These are phyloP conservation scores for Falco novaeseelandiae DNA, from an alignment of 2,797 vertebrate species.

Conservation along the genomic window DNA sequence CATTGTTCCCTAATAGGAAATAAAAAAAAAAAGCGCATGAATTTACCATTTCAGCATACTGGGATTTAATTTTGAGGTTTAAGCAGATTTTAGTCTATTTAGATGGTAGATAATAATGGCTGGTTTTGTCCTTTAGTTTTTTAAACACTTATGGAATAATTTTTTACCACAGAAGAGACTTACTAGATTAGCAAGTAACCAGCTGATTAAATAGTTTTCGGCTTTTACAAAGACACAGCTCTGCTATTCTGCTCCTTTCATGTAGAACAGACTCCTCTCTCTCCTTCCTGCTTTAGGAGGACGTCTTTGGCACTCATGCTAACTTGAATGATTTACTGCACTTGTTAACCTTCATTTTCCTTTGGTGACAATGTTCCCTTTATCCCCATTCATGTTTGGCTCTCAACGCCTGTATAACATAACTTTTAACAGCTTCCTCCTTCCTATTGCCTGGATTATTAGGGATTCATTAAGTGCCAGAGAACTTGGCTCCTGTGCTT, in stretches of 20 bases:
- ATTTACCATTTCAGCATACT: slow-evolving; percentile 3
- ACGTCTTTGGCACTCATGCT: not conserved
- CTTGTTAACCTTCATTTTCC: not conserved
- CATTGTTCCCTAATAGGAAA: not conserved
- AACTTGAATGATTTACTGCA: not conserved
- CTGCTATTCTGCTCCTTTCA: not conserved
- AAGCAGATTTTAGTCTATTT: slow-evolving; percentile 6
- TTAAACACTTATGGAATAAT: not conserved
- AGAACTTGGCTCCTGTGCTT: not conserved
- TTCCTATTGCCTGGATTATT: not conserved
- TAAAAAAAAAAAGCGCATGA: not conserved
- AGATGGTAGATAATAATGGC: not conserved
- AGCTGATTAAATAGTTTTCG: not conserved
- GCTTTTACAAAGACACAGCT: not conserved
- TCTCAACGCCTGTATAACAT: not conserved
- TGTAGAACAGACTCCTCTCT: not conserved
- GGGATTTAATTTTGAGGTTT: slow-evolving; percentile 10
- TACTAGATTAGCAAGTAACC: not conserved
- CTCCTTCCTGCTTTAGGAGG: not conserved
- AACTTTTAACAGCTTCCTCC: not conserved
- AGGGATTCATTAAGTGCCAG: not conserved
- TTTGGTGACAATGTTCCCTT: not conserved
- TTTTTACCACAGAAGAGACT: not conserved
- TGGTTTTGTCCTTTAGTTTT: not conserved
- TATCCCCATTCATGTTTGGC: not conserved